Evolutionary conservation across 2,797 vertebrate genomes (phyloP).

Genomic region (Schizopygopsis pylzovi): DNA sequence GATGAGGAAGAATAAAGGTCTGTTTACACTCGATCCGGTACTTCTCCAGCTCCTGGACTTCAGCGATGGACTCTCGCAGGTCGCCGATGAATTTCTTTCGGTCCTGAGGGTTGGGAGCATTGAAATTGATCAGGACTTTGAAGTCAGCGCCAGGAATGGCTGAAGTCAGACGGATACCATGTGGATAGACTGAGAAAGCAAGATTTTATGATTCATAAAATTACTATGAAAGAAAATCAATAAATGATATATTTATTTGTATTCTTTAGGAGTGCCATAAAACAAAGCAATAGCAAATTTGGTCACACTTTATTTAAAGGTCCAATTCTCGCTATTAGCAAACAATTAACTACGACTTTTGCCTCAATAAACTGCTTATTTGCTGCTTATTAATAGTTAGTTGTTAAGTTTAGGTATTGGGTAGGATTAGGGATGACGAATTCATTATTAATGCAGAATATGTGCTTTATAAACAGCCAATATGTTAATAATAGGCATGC

Average conservation of each 20-base stretch:
- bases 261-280: background rate
- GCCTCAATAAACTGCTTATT: no score
- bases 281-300: background rate
- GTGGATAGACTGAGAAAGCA: slow-evolving; percentile 88
- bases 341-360: no score
- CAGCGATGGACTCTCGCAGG: slow-evolving; percentile 93
- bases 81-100: slow-evolving; percentile 98
- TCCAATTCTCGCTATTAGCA: no score
- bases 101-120: slow-evolving; percentile 98
- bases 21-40: slow-evolving; percentile 98
- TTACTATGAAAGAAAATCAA: background rate
- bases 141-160: slow-evolving; percentile 95
- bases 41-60: slow-evolving; percentile 99
- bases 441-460: no score
- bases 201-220: background rate
- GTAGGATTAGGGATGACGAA: no score
- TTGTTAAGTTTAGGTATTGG: no score
- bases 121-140: slow-evolving; percentile 98
- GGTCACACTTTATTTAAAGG: no score
- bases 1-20: slow-evolving; percentile 56
- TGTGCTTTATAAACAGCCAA: no score
- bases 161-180: slow-evolving; percentile 95
- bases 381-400: no score
- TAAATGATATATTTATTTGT: background rate
- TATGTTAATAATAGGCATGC: no score